Conservation (phyloP, 1,140 invertebrate species). For the Cataglyphis hispanica region DNA sequence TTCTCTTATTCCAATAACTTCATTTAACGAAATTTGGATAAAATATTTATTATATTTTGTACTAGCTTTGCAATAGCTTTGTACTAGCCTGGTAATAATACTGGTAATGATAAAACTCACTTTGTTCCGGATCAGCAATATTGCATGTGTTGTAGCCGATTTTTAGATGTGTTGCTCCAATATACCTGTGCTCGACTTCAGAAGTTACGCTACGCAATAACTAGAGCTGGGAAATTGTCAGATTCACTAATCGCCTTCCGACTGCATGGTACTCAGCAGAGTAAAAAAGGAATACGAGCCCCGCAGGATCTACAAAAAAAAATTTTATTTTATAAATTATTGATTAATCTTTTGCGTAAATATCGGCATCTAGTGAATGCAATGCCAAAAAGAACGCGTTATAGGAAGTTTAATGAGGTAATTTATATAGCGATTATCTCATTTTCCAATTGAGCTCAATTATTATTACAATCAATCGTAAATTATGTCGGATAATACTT, state of each 20-base stretch:
- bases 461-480: neutral
- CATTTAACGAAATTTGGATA: constrained; percentile 1
- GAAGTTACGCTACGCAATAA: neutral
- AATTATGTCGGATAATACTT: neutral
- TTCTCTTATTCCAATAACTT: neutral
- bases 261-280: constrained; percentile 63
- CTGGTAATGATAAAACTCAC: no score
- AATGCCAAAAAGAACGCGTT: neutral
- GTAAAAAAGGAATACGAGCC: constrained; percentile 68
- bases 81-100: neutral
- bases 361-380: neutral
- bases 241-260: constrained; percentile 21
- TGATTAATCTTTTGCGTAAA: neutral
- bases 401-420: neutral
- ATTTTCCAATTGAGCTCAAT: neutral
- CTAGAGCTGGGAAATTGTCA: neutral
- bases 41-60: neutral
- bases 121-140: neutral
- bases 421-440: neutral
- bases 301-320: constrained; percentile 62
- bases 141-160: neutral
- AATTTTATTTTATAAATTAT: neutral
- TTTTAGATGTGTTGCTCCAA: neutral
- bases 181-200: neutral
- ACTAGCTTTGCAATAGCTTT: neutral